These are phyloP conservation scores for Netelia melanura DNA, from an alignment of 2,888 invertebrate genomes.

Conservation along the genomic window DNA sequence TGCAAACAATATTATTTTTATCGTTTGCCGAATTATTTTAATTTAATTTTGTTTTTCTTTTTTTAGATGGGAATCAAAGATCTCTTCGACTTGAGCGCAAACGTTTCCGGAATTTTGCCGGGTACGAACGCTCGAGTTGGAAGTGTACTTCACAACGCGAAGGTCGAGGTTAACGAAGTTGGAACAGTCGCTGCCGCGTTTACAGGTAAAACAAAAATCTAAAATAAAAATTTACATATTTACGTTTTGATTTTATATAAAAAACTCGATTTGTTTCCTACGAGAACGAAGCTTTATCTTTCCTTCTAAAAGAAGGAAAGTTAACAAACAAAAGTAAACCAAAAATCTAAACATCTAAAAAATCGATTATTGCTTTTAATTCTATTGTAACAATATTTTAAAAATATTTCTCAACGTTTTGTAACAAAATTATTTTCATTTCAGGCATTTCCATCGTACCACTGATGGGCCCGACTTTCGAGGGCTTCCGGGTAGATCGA, in stretches of 20 bases:
- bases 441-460: constrained; percentile 87
- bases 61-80: constrained; percentile 87
- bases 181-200: constrained; percentile 89
- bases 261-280: background rate
- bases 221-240: background rate
- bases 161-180: constrained; percentile 88
- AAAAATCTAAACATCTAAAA: background rate
- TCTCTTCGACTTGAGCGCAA: constrained; percentile 86
- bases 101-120: constrained; percentile 87
- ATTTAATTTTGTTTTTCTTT: constrained; percentile 27
- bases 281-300: background rate
- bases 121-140: constrained; percentile 85
- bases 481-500: constrained; percentile 86
- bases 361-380: constrained; percentile 7
- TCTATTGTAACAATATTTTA: constrained; percentile 1
- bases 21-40: background rate
- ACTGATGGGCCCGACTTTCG: constrained; percentile 86
- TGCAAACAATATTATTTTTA: constrained; percentile 10
- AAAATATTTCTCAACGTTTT: constrained; percentile 5
- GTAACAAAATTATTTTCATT: constrained; percentile 61
- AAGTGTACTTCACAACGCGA: constrained; percentile 88
- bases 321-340: background rate
- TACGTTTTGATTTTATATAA: background rate
- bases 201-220: constrained; percentile 82
- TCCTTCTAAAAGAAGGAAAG: background rate